A percentile compares a stretch with the other conserved stretches of the same genome.
Conservation (phyloP, 1,140 invertebrate genomes). For the Caenorhabditis tropicalis region DNA sequence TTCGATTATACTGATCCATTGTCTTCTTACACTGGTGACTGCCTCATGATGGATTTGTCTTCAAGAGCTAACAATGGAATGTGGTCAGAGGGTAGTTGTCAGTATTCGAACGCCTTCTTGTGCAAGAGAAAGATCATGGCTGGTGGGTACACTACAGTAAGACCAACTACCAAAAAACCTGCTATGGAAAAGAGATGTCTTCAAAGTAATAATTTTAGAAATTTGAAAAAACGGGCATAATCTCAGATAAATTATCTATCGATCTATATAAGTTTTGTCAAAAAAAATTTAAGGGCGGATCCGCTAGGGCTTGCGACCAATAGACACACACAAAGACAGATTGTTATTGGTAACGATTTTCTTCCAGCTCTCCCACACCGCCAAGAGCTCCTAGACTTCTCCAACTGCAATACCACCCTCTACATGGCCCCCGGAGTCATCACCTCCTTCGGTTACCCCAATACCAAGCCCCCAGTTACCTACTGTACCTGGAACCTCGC, state of each 20-base stretch:
- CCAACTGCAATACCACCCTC: background rate
- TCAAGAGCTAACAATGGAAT: background rate
- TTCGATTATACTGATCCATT: background rate
- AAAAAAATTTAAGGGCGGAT: no score
- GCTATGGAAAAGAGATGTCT: no score
- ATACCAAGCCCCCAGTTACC: background rate
- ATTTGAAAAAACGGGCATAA: no score
- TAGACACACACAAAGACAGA: no score
- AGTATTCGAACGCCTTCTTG: background rate
- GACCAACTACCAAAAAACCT: no score
- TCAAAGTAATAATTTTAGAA: no score
- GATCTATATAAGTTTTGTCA: no score
- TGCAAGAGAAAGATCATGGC: background rate
- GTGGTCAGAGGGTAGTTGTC: background rate
- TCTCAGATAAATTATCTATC: no score
- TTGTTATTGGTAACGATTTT: no score
- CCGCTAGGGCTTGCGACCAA: no score
- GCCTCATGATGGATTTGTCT: background rate
- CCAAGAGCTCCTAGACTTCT: background rate
- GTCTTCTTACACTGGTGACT: background rate
- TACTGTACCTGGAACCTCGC: background rate
- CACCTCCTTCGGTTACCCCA: background rate
- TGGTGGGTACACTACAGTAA: no score
- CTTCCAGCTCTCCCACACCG: background rate
- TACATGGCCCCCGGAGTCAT: background rate